These are phyloP conservation scores for Netelia inedita DNA, from an alignment of 2,888 invertebrate species.

Conservation along the genomic window DNA sequence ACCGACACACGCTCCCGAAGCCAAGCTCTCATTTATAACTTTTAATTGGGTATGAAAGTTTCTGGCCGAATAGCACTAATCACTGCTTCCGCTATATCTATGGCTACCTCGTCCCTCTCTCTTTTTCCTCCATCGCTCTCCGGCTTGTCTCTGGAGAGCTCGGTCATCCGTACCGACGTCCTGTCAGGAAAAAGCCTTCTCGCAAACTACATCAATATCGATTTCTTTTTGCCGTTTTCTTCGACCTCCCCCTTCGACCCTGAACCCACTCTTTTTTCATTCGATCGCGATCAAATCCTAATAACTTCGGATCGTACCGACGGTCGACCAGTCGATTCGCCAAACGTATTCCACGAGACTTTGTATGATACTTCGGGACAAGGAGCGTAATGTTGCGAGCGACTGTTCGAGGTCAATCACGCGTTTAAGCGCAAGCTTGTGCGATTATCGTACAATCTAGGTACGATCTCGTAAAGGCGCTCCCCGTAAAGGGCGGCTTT, in stretches of 20 bases:
- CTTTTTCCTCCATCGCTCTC: conserved; percentile 55
- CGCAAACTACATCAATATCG: conserved; percentile 63
- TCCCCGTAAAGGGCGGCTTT: no score
- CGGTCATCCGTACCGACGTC: conserved; percentile 73
- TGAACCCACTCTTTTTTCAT: background rate
- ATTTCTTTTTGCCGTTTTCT: conserved; percentile 36
- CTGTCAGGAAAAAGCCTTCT: conserved; percentile 68
- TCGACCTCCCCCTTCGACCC: background rate
- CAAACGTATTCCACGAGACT: no score
- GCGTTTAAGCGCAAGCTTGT: no score
- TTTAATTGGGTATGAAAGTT: conserved; percentile 82
- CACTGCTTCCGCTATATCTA: conserved; percentile 70
- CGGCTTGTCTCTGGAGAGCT: conserved; percentile 65
- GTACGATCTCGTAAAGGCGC: no score
- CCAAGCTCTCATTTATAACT: conserved; percentile 81
- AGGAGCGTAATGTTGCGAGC: no score
- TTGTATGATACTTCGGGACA: no score
- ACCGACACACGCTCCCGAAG: conserved; percentile 65
- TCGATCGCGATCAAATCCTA: background rate
- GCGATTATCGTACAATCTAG: no score
- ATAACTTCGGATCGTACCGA: no score
- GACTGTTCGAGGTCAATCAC: no score
- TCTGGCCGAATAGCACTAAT: conserved; percentile 75
- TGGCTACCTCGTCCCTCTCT: conserved; percentile 43
- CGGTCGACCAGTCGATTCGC: no score